Percentiles rank a stretch among this genome's conserved stretches.
Conservation (phyloP, 2,888 invertebrate genomes). For the Toxonevra muliebris region DNA sequence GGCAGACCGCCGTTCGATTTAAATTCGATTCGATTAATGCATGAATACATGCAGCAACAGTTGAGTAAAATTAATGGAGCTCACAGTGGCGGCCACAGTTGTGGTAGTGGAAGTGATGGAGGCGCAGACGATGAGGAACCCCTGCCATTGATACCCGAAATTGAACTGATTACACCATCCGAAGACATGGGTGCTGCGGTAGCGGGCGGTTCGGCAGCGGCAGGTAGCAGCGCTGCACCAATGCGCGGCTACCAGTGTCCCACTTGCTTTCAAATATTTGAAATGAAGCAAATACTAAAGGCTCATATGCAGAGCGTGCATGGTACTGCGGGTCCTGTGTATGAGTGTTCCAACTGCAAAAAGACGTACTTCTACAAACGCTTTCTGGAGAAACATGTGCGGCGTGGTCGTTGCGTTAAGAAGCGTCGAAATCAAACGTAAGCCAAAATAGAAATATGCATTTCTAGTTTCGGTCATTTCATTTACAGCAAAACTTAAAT, state of each 20-base stretch:
- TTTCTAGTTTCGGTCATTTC: background rate
- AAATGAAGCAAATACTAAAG: slow-evolving; percentile 61
- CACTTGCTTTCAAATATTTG: slow-evolving; percentile 60
- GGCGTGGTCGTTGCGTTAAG: slow-evolving; percentile 63
- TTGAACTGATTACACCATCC: slow-evolving; percentile 60
- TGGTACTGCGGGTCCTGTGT: slow-evolving; percentile 60
- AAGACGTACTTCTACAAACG: slow-evolving; percentile 64
- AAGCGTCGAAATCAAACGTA: slow-evolving; percentile 64
- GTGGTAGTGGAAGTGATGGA: slow-evolving; percentile 48
- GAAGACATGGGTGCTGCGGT: slow-evolving; percentile 53
- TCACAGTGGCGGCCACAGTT: slow-evolving; percentile 41
- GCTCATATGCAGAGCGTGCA: slow-evolving; percentile 63
- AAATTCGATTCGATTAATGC: slow-evolving; percentile 61
- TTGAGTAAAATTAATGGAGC: slow-evolving; percentile 52
- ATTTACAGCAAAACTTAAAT: background rate
- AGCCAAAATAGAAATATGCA: slow-evolving; percentile 35
- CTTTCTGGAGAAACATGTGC: slow-evolving; percentile 63
- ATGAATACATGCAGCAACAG: slow-evolving; percentile 62
- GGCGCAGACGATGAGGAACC: slow-evolving; percentile 55
- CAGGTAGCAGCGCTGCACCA: slow-evolving; percentile 12
- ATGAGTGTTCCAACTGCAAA: slow-evolving; percentile 63
- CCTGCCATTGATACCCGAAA: slow-evolving; percentile 63
- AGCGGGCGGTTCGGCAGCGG: slow-evolving; percentile 25
- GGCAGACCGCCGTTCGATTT: slow-evolving; percentile 49
- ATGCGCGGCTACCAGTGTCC: slow-evolving; percentile 60